phyloP scores from a whole-genome alignment of 2,888 invertebrate species.

The Orthosia gothica region DNA sequence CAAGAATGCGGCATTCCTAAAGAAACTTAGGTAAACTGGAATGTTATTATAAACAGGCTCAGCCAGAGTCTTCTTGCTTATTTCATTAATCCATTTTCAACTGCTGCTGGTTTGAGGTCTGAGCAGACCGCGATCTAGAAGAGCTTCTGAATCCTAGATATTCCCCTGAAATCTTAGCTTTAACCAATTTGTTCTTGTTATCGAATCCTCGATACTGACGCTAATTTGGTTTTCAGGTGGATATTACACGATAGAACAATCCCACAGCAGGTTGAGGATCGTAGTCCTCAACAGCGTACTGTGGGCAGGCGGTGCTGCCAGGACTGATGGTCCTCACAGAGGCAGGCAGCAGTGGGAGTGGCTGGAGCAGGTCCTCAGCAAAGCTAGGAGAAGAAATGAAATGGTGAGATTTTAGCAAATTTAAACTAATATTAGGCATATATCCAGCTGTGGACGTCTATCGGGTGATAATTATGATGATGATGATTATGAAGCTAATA shows the following conservation, averaged over 20 bases:
- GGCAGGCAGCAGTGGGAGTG: conserved; percentile 95
- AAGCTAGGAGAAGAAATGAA: conserved; percentile 94
- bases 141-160: no score
- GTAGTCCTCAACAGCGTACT: conserved; percentile 97
- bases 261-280: conserved; percentile 95
- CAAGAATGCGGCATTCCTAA: not conserved
- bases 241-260: conserved; percentile 97
- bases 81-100: no score
- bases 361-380: conserved; percentile 94
- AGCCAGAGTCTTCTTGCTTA: no score
- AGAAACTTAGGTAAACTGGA: not conserved
- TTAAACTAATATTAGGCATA: no score
- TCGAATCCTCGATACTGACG: not conserved
- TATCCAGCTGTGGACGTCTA: no score
- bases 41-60: not conserved
- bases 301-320: conserved; percentile 92
- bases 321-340: conserved; percentile 85
- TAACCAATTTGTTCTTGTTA: fast-evolving
- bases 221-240: conserved; percentile 92
- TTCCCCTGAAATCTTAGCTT: not conserved
- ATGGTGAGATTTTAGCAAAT: conserved; percentile 87
- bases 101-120: no score
- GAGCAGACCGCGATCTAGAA: no score
- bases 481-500: no score
- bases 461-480: no score